Percentiles rank a stretch among this genome's conserved stretches.
Evolutionary conservation across 2,797 vertebrate species (phyloP).

Genomic region (Phataginus tricuspis): DNA sequence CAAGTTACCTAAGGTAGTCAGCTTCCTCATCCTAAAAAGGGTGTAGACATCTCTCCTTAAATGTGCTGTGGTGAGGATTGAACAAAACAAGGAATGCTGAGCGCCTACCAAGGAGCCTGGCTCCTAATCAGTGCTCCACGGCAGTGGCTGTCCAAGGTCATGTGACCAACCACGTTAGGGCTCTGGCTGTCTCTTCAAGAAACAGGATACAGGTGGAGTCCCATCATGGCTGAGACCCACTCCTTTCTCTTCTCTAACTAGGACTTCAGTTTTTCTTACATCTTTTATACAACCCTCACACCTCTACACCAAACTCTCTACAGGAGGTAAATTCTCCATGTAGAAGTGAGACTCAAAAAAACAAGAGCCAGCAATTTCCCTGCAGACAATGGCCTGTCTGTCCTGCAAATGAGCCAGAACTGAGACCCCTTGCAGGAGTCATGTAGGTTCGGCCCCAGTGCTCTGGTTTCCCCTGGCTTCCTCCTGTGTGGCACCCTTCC

Average conservation of each 20-base stretch:
- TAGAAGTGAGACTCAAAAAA: not conserved
- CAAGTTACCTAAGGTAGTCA: conserved; percentile 6
- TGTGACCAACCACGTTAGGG: not conserved
- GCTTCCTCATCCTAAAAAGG: conserved; percentile 29
- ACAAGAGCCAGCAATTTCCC: not conserved
- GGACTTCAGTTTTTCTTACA: not conserved
- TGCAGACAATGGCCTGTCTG: not conserved
- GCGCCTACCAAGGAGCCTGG: not conserved
- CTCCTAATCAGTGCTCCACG: not conserved
- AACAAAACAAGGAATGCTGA: conserved; percentile 23
- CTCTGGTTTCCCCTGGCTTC: conserved; percentile 38
- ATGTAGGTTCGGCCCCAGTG: not conserved
- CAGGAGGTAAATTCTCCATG: not conserved
- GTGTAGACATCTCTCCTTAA: conserved; percentile 14
- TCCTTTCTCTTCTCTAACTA: not conserved
- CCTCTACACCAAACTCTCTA: not conserved
- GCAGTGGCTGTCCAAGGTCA: not conserved
- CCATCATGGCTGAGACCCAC: not conserved
- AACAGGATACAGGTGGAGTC: not conserved
- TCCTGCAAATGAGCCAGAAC: not conserved
- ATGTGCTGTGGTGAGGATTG: not conserved
- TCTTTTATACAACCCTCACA: not conserved
- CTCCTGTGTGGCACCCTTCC: not conserved
- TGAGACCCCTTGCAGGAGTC: not conserved
- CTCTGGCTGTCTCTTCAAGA: not conserved